A percentile compares a stretch with the other conserved stretches of the same genome.
These are phyloP conservation scores for Mustela lutreola DNA, from an alignment of 2,113 vertebrate genomes.

Conservation along the genomic window DNA sequence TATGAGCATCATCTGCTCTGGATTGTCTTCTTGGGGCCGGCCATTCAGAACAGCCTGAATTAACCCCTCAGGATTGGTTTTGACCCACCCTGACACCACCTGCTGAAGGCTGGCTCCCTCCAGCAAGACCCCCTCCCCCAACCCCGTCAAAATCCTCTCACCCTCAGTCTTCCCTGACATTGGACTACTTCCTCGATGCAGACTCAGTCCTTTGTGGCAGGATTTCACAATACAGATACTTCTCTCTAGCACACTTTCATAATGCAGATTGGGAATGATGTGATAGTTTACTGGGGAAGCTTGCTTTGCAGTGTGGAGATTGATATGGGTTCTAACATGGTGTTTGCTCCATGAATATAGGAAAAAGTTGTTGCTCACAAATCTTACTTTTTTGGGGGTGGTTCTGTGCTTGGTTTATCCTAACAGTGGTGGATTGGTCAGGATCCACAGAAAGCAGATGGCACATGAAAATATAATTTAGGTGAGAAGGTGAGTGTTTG, in stretches of 20 bases:
- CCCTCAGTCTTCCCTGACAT: background rate
- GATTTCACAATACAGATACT: background rate
- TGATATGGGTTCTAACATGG: background rate
- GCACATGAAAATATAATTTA: background rate
- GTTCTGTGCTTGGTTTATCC: background rate
- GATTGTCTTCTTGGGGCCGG: background rate
- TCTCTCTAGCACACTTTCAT: background rate
- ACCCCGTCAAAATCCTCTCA: accelerated
- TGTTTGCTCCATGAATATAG: background rate
- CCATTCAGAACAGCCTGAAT: background rate
- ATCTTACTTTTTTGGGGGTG: background rate
- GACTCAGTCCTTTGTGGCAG: background rate
- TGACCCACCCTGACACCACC: background rate
- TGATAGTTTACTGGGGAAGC: background rate
- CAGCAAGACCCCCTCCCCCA: background rate
- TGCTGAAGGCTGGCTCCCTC: background rate
- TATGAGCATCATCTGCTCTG: background rate
- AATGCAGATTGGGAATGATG: background rate
- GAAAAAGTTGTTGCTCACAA: background rate
- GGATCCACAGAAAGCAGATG: background rate
- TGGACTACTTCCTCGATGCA: background rate
- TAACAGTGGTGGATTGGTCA: background rate
- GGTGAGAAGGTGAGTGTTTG: background rate
- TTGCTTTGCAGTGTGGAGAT: background rate
- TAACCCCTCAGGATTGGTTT: background rate